Evolutionary conservation across 1,140 invertebrate species (phyloP).

Genomic region (Papilio xuthus): DNA sequence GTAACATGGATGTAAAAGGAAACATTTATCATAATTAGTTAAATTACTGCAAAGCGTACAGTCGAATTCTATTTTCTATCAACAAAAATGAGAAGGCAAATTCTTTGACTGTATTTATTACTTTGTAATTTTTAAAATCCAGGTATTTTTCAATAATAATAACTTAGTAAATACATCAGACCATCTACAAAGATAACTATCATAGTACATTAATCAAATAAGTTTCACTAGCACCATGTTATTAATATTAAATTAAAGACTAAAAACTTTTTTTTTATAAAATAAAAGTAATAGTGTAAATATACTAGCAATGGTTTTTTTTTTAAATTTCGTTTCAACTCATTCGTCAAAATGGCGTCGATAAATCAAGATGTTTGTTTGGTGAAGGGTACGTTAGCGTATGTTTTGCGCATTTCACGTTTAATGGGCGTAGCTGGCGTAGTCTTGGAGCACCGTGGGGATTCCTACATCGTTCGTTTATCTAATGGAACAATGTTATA

Average conservation of each 20-base stretch:
- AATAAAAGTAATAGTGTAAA: background rate
- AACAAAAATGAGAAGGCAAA: too few relatives aligned
- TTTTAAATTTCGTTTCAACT: background rate
- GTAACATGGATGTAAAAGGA: background rate
- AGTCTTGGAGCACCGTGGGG: background rate
- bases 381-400: background rate
- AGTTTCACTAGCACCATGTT: too few relatives aligned
- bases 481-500: background rate
- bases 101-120: too few relatives aligned
- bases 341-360: conserved; percentile 1
- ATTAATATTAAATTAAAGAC: too few relatives aligned
- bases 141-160: too few relatives aligned
- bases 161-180: too few relatives aligned
- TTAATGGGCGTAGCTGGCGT: background rate
- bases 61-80: too few relatives aligned
- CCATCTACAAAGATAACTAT: too few relatives aligned
- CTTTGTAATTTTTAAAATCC: too few relatives aligned
- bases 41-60: too few relatives aligned
- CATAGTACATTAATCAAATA: too few relatives aligned
- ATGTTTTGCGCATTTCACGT: background rate
- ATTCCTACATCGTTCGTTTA: background rate
- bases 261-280: background rate
- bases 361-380: background rate
- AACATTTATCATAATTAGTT: background rate
- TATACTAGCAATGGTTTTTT: background rate